A percentile compares a stretch with the other conserved stretches of the same genome.
Evolutionary conservation across 2,113 vertebrate genomes (phyloP).

Genomic region (Pongo pygmaeus): DNA sequence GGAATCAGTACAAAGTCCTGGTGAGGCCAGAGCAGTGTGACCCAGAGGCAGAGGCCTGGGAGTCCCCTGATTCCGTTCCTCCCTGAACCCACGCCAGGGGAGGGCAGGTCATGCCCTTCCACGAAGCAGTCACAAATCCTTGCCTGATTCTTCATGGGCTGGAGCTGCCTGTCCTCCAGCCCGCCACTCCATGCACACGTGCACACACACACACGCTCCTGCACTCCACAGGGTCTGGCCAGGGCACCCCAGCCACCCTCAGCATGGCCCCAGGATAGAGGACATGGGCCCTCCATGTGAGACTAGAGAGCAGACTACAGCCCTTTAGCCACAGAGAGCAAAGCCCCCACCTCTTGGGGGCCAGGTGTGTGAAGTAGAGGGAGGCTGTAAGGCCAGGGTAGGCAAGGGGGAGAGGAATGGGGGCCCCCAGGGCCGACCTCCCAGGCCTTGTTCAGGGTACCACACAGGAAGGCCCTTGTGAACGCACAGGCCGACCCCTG

Average conservation of each 20-base stretch:
- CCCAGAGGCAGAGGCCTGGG: neutral
- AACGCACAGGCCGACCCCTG: fast-evolving
- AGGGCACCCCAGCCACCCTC: neutral
- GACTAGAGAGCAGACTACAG: neutral
- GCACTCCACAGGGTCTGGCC: neutral
- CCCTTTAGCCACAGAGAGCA: neutral
- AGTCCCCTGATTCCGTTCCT: fast-evolving
- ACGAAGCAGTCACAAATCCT: neutral
- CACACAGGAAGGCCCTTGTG: neutral
- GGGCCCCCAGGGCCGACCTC: neutral
- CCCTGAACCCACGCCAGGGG: neutral
- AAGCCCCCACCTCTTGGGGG: neutral
- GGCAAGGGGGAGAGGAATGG: neutral
- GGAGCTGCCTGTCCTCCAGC: neutral
- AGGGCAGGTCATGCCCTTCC: neutral
- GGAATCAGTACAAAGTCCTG: neutral
- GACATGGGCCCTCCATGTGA: neutral
- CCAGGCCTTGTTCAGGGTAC: neutral
- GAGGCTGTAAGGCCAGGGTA: neutral
- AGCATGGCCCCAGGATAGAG: neutral
- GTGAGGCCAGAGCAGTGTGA: neutral
- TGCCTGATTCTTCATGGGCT: neutral
- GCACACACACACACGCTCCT: fast-evolving
- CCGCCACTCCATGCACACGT: fast-evolving
- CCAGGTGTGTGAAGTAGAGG: neutral